Evolutionary conservation across 2,113 vertebrate genomes (phyloP).

Genomic region (Cyrtonyx montezumae): DNA sequence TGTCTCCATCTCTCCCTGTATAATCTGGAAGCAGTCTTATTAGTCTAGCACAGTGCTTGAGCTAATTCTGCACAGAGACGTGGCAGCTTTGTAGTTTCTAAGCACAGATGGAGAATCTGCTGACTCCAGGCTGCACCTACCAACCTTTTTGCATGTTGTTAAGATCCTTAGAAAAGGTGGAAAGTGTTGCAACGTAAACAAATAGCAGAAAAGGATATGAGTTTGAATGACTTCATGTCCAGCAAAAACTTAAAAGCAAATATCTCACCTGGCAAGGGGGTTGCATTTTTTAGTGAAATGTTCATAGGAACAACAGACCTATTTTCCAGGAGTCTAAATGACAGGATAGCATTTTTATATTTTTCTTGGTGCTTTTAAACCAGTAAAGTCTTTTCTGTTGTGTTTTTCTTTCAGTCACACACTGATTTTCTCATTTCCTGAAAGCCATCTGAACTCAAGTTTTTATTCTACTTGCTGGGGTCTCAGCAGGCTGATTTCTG

Average conservation of each 20-base stretch:
- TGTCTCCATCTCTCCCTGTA: constrained; percentile 9
- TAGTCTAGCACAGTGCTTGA: not conserved
- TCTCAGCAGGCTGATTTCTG: not conserved
- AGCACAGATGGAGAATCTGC: not conserved
- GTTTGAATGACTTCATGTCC: not conserved
- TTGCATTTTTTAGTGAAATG: constrained; percentile 51
- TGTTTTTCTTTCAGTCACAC: not conserved
- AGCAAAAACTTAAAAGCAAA: constrained; percentile 25
- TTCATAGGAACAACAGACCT: constrained; percentile 35
- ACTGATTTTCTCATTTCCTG: constrained; percentile 56
- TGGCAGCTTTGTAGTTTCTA: not conserved
- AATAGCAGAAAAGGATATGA: not conserved
- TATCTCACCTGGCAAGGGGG: constrained; percentile 37
- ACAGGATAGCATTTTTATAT: constrained; percentile 9
- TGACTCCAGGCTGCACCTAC: not conserved
- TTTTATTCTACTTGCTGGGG: not conserved
- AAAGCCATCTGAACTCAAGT: constrained; percentile 10
- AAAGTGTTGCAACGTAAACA: not conserved
- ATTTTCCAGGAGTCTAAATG: constrained; percentile 24
- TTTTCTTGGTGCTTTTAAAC: constrained; percentile 38
- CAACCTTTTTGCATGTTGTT: not conserved
- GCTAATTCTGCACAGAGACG: not conserved
- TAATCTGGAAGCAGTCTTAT: not conserved
- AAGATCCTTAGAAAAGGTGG: not conserved
- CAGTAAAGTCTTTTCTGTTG: not conserved